A percentile compares a stretch with the other conserved stretches of the same genome.
Conservation (phyloP, 2,888 invertebrate species). For the Limnephilus marmoratus region DNA sequence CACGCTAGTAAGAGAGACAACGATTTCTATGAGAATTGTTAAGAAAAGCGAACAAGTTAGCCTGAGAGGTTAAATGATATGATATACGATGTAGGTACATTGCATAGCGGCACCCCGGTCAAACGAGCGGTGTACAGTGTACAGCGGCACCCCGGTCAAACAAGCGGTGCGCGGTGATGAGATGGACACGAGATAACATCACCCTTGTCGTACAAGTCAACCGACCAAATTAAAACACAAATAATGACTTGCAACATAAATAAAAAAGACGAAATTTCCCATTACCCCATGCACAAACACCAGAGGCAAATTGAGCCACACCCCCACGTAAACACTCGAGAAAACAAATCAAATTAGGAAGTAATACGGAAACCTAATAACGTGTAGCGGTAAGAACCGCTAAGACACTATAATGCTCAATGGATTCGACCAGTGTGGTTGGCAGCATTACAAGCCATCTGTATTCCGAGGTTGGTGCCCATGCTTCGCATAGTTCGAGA, state of each 20-base stretch:
- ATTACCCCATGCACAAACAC: neutral
- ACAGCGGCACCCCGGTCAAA: neutral
- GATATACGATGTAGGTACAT: neutral
- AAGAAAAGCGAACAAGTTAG: no score
- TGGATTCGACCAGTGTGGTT: no score
- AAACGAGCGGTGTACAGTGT: neutral
- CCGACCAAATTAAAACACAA: neutral
- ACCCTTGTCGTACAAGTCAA: conserved; percentile 18
- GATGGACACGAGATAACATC: neutral
- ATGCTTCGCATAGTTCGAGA: no score
- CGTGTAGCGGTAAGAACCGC: no score
- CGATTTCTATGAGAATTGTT: no score
- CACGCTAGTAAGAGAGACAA: no score
- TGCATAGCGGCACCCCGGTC: neutral
- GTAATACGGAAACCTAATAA: conserved; percentile 22
- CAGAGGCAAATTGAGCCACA: neutral
- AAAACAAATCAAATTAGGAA: conserved; percentile 28
- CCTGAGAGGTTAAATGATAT: neutral
- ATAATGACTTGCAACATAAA: neutral
- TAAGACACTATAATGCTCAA: no score
- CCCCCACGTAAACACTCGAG: conserved; percentile 12
- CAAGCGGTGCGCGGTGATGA: neutral
- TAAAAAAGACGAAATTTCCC: neutral
- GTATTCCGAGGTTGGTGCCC: no score
- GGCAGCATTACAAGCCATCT: no score